These are phyloP conservation scores for Octomys mimax DNA, from an alignment of 2,797 vertebrate species.

Conservation along the genomic window DNA sequence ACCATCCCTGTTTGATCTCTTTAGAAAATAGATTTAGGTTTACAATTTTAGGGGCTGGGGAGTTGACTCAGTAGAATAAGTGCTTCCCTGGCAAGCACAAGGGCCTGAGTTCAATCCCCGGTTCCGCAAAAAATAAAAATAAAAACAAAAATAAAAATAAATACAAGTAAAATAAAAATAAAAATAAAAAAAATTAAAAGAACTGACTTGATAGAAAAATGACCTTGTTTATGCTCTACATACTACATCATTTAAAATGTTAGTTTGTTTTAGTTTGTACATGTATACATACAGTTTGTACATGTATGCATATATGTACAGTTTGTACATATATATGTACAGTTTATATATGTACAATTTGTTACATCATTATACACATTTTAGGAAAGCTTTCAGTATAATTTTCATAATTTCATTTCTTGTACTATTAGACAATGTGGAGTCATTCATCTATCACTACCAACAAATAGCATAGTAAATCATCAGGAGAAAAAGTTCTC, in stretches of 20 bases:
- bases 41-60: neutral
- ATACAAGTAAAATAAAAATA: no score
- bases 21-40: neutral
- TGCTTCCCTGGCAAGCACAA: no score
- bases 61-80: no score
- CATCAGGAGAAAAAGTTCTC: neutral
- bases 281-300: no score
- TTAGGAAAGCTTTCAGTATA: neutral
- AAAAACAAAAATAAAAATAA: no score
- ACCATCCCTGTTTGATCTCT: neutral
- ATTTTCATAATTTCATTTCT: neutral
- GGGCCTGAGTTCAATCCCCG: no score
- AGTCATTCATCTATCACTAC: neutral
- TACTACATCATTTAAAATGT: neutral
- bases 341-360: neutral
- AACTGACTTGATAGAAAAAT: neutral
- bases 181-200: neutral
- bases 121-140: no score
- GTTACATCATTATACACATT: neutral
- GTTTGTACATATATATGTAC: no score
- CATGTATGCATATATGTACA: no score
- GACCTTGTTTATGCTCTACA: neutral
- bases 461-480: neutral
- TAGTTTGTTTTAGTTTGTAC: no score
- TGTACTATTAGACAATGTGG: neutral